These are phyloP conservation scores for Syrrhaptes paradoxus DNA, from an alignment of 2,113 vertebrate species.

Conservation along the genomic window DNA sequence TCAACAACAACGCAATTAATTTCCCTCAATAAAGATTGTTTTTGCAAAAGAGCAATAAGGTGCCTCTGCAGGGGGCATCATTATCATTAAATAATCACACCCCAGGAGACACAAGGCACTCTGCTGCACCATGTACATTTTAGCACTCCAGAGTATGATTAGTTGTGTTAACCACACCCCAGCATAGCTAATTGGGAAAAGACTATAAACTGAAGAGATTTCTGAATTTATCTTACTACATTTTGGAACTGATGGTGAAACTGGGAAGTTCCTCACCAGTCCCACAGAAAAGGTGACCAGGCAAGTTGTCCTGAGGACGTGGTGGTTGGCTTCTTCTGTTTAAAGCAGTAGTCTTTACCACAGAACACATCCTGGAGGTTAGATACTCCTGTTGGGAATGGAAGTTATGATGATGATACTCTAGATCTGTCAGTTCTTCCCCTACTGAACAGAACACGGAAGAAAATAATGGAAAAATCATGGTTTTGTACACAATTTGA, in stretches of 20 bases:
- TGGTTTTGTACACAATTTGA: neutral
- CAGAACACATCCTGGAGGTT: neutral
- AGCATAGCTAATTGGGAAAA: constrained; percentile 51
- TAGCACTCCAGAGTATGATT: constrained; percentile 69
- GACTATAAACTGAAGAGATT: neutral
- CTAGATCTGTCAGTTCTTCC: neutral
- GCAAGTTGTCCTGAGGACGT: neutral
- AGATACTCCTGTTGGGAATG: neutral
- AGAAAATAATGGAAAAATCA: neutral
- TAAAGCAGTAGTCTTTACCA: neutral
- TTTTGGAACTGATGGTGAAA: neutral
- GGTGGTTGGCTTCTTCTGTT: neutral
- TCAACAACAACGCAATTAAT: constrained; percentile 78
- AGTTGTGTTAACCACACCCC: constrained; percentile 68
- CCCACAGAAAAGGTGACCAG: neutral
- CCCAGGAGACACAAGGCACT: constrained; percentile 65
- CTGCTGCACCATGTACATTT: constrained; percentile 64
- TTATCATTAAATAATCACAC: constrained; percentile 76
- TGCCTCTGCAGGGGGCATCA: constrained; percentile 72
- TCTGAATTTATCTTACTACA: neutral
- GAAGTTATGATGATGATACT: rapidly evolving
- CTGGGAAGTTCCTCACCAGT: neutral
- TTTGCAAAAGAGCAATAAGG: constrained; percentile 76
- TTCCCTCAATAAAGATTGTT: constrained; percentile 74
- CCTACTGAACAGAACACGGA: neutral